Conservation (phyloP, 1,140 invertebrate species). For the Trypoxylus dichotomus region DNA sequence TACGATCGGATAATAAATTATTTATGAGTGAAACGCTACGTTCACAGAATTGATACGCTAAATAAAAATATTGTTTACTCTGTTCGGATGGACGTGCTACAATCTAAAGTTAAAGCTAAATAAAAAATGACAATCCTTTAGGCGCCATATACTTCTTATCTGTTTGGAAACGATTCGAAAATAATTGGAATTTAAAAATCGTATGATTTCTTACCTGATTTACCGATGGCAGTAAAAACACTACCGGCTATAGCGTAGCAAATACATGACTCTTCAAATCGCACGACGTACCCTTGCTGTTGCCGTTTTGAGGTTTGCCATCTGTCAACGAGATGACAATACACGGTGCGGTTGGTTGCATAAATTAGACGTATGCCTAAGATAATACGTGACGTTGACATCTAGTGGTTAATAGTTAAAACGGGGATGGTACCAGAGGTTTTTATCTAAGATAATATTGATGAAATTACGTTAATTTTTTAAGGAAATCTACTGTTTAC, state of each 20-base stretch:
- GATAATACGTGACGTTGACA: neutral
- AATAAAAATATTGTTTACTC: neutral
- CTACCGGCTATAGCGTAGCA: neutral
- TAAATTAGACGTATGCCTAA: neutral
- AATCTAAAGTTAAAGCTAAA: neutral
- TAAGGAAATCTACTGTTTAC: too few species aligned
- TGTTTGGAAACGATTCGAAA: neutral
- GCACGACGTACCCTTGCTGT: neutral
- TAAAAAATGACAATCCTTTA: neutral
- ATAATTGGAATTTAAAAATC: neutral
- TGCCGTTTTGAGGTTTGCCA: conserved; percentile 4
- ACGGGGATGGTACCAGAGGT: too few species aligned
- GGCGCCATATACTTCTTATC: neutral
- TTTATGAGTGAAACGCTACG: neutral
- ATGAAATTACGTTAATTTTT: too few species aligned
- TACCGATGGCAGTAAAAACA: neutral
- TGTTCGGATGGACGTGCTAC: neutral
- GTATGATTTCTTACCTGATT: conserved; percentile 10
- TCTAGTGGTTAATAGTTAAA: neutral
- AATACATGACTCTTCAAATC: conserved; percentile 14
- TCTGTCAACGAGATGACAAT: neutral
- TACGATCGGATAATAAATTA: neutral
- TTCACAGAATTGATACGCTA: neutral
- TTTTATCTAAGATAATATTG: too few species aligned
- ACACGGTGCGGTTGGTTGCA: neutral